These are phyloP conservation scores for Cheirogaleus medius DNA, from an alignment of 2,113 vertebrate species.

Conservation along the genomic window DNA sequence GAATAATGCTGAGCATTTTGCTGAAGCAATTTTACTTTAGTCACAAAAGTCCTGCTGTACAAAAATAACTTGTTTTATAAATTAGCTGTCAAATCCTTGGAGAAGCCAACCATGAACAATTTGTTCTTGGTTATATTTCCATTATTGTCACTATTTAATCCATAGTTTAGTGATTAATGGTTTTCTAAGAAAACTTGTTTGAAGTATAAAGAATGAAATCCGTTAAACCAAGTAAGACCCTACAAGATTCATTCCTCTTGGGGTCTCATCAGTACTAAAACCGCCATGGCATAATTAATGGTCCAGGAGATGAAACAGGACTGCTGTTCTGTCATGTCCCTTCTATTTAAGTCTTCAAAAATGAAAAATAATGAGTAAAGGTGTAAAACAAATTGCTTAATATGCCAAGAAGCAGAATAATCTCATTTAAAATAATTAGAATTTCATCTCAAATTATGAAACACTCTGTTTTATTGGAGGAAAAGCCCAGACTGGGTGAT, in stretches of 20 bases:
- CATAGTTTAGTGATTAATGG: conserved; percentile 78
- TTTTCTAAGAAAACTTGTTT: conserved; percentile 72
- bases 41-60: conserved; percentile 57
- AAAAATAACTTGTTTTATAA: conserved; percentile 79
- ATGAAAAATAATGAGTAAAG: conserved; percentile 74
- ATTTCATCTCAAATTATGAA: conserved; percentile 56
- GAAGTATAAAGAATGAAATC: conserved; percentile 74
- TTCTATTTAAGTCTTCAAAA: conserved; percentile 66
- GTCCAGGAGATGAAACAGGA: conserved; percentile 61
- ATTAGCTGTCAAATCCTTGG: conserved; percentile 78
- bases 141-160: conserved; percentile 79
- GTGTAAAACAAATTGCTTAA: conserved; percentile 73
- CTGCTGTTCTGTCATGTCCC: conserved; percentile 50
- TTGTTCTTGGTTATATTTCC: conserved; percentile 78
- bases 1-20: conserved; percentile 31
- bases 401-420: conserved; percentile 64
- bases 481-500: neutral
- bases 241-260: conserved; percentile 70
- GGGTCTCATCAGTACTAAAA: conserved; percentile 55
- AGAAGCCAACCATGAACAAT: conserved; percentile 81
- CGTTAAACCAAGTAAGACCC: conserved; percentile 39
- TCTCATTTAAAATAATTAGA: conserved; percentile 72
- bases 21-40: conserved; percentile 60
- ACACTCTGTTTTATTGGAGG: neutral
- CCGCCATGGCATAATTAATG: conserved; percentile 65